Base-by-base conservation (phyloP, 2,113 vertebrate genomes). In the Siniperca chuatsi region DNA sequence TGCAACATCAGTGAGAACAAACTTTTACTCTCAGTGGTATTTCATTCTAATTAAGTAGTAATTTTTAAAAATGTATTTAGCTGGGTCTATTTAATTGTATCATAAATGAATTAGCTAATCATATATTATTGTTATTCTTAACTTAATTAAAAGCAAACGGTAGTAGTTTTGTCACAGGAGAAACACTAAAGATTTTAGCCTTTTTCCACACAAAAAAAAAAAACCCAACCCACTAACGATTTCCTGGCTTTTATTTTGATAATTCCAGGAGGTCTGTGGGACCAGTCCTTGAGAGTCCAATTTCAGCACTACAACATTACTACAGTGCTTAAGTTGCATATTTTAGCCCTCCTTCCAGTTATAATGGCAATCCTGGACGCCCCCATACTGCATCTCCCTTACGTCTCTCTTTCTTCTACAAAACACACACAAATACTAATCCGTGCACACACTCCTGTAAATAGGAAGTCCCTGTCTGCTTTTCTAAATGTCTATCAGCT, bases 401-500 rank as follows among this genome's bases (percentile, higher is more conserved):
- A 33, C 3, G 10, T 33, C 42, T 61, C 37, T 29, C 25, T 35
- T 50, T 71, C 46, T 44, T 58, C 35, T 25, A 20, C 16, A 8
- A 16, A 67, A 67, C 23, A 44, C 15, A 42, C 37, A 61, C 12
- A 61, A 11, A 61, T 37, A 50, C 44, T 10, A 20, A 75, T 40
- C 8, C 1, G 2, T 21, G 5, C 60, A 52, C 74, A 65, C 42
- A 61, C 57, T 50, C 46, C 35, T 74, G n/a, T 37, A 62, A 42
- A 77, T 37, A 21, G 6, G 74, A 70, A 84, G 68, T 72, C 20
- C 29, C 35, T 20, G 61, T 78, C 83, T 23, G 15, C 58, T 74
- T 37, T 65, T 25, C n/a, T 1, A 4, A 87, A 75, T 50, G 46
- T 79, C 75, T 73, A 61, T 82, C 71, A 68, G 68, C 52, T 58